Percentiles rank a stretch among this genome's conserved stretches.
Conservation (phyloP, 1,140 invertebrate species). For the Camponotus pennsylvanicus region DNA sequence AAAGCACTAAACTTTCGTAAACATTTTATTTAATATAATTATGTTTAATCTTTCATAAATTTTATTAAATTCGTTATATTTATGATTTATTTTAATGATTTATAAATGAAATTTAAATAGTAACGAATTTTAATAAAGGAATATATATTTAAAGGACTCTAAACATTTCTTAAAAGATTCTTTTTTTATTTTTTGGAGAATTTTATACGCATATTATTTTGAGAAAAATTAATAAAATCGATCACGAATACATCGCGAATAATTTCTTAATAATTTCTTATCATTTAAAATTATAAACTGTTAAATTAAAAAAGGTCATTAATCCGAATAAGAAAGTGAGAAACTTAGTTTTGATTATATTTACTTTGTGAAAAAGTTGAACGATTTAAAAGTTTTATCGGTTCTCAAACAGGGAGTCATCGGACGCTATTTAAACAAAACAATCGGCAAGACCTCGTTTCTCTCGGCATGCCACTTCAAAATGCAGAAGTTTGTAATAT, state of each 20-base stretch:
- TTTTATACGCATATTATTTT: no score
- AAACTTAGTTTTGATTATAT: background rate
- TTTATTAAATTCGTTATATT: constrained; percentile 16
- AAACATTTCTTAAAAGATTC: background rate
- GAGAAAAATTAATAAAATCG: no score
- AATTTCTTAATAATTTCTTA: background rate
- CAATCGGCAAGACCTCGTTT: constrained; percentile 25
- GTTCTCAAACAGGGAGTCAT: constrained; percentile 14
- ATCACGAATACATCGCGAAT: no score
- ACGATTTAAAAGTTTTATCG: constrained; percentile 21
- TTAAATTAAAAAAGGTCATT: constrained; percentile 27
- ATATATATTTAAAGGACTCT: background rate
- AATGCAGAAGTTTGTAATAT: constrained; percentile 31
- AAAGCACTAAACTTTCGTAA: background rate
- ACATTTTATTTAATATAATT: background rate
- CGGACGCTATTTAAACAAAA: constrained; percentile 29
- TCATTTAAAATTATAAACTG: background rate
- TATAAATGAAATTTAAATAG: background rate
- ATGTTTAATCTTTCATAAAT: background rate
- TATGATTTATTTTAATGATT: background rate
- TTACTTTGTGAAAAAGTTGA: constrained; percentile 36
- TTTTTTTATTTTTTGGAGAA: no score
- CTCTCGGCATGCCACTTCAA: constrained; percentile 1
- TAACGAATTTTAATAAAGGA: background rate
- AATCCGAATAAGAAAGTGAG: background rate